Base-by-base conservation (phyloP, 2,113 vertebrate genomes). In the Muntiacus reevesi region DNA sequence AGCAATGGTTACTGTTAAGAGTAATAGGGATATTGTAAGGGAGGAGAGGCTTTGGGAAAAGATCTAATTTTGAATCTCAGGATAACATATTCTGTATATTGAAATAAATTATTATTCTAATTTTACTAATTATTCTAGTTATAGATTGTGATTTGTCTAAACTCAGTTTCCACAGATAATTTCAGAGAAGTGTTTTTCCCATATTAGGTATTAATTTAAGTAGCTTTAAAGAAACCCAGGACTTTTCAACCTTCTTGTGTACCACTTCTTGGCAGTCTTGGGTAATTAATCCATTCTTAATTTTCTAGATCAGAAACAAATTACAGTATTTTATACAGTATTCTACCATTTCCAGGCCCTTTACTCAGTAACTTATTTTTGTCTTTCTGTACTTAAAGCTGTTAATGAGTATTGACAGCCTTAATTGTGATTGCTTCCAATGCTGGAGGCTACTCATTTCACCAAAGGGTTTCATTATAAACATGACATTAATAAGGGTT, bases 351-450 rank as follows among this genome's bases (percentile, higher is more conserved):
- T 90, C 16, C 97, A 93, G 60, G 85, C 95, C 97, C 76, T 97
- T 96, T 96, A 55, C 47, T 98, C 97, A 57, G 74, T 45, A 89
- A 87, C 23, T 96, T 94, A 92, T 96, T 98, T 97, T 97, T 87
- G 47, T 96, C 43, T 84, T 74, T 94, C 0, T 91, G 55, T 91
- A 57, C 78, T 97, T 97, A 95, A 82, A 97, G 88, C 0, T 0
- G 30, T 14, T 47, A 95, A 92, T 91, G 81, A 52, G 1, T 98
- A 98, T 98, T 97, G 98, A 98, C 97, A 98, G 55, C 3, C 87
- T 98, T 98, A 98, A 98, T 95, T 98, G 94, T 2, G 1, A 97
- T 97, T 98, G 30, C 89, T 98, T 98, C 94, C 96, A 97, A 98
- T 98, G 96, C 96, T 97, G 52, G 94, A 98, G 95, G 95, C 96